Evolutionary conservation across 2,797 vertebrate genomes (phyloP), one percentile per base, ranked within the genome.

Genomic region (Lutjanus campechanus): DNA sequence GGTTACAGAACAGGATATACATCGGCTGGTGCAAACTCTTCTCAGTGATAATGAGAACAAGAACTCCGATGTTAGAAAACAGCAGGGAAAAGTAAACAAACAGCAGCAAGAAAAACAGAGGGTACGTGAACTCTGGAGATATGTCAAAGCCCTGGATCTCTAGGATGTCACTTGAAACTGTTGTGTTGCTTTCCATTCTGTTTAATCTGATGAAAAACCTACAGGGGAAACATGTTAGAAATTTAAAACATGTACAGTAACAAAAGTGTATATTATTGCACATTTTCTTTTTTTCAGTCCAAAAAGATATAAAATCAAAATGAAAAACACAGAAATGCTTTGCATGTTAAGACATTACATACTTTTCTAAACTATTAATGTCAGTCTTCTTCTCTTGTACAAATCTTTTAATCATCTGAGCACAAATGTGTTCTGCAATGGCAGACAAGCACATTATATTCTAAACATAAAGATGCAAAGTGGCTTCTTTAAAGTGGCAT

Each of bases 1-100:
- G 92, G 92, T 97, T 96, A 5, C 95, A 95, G 0, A 97, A 95
- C 17, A 97, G 96, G 7, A 96, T 88, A 72, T 96, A 95, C 95
- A 95, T 97, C 13, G 97, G 96, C 78, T 97, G 92, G 1, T 96
- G 96, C 17, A 97, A 93, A 62, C 86, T 91, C 73, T 77, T 90
- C 66, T 94, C 88, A 0, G 69, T 88, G 70, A 91, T 77, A 44
- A 95, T 93, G 1, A 94, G 81, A 2, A 73, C 8, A 0, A 94
- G 82, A 46, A 95, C 77, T 2, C 86, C 87, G 0, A 91, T 62
- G 79, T 94, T 95, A 7, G 90, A 90, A 40, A 90, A 72, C 5
- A 94, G 79, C 68, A 94, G 80, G 9, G 78, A 74, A 6, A 70
- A 73, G 69, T 95, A 94, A 36, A 87, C 68, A 58, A 93, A 79